A percentile compares a stretch with the other conserved stretches of the same genome.
Evolutionary conservation across 2,797 vertebrate species (phyloP).

Genomic region (Phoeniculus purpureus): DNA sequence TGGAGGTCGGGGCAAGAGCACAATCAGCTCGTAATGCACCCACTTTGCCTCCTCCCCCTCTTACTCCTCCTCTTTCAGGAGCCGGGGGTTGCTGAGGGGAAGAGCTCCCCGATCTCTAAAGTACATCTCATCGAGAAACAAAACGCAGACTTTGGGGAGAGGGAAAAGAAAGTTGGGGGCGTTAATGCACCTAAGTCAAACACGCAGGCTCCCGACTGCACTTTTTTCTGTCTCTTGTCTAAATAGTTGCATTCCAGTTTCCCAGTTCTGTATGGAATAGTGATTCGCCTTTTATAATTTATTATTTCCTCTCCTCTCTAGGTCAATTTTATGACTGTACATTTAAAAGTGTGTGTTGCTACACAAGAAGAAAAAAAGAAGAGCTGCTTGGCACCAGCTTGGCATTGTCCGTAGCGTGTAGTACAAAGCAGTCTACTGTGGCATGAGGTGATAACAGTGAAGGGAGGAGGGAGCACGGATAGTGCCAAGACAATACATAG

Average conservation of each 20-base stretch:
- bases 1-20: conserved; percentile 78
- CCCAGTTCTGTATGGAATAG: background rate
- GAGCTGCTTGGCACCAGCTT: background rate
- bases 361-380: background rate
- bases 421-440: background rate
- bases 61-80: conserved; percentile 21
- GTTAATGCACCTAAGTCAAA: background rate
- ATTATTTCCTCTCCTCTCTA: no score
- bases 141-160: conserved; percentile 28
- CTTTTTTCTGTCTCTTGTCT: background rate
- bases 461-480: background rate
- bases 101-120: conserved; percentile 29
- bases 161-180: background rate
- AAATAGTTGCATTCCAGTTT: background rate
- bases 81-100: conserved; percentile 21
- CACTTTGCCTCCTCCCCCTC: conserved; percentile 42
- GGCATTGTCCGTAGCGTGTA: background rate
- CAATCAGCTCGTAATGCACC: conserved; percentile 71
- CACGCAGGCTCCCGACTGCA: background rate
- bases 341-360: background rate
- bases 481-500: background rate
- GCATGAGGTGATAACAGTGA: background rate
- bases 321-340: background rate
- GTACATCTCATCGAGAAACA: conserved; percentile 45
- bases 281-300: background rate